Conservation (phyloP, 2,113 vertebrate genomes). For the Aegotheles bennettii region DNA sequence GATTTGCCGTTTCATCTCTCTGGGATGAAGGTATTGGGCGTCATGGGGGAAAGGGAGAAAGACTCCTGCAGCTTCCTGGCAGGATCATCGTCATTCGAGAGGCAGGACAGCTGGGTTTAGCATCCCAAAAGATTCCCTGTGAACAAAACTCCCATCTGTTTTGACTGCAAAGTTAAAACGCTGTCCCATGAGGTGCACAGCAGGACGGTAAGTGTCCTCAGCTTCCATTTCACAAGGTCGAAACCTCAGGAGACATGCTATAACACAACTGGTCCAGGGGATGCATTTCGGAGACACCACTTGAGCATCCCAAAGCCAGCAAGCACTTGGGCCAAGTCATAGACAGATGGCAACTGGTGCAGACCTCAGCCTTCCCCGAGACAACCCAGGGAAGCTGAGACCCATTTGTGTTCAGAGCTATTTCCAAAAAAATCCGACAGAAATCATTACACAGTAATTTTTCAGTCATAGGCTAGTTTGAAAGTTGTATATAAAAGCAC, state of each 20-base stretch:
- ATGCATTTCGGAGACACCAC: not conserved
- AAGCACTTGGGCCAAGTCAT: rapidly evolving
- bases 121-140: not conserved
- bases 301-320: not conserved
- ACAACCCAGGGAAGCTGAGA: not conserved
- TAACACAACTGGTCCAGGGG: not conserved
- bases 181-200: rapidly evolving
- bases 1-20: not conserved
- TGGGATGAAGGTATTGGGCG: not conserved
- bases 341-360: not conserved
- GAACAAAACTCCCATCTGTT: not conserved
- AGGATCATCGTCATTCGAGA: not conserved
- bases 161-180: not conserved
- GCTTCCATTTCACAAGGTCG: not conserved
- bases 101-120: not conserved
- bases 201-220: rapidly evolving
- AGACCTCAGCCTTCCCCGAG: not conserved
- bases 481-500: not conserved
- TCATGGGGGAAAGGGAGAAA: not conserved
- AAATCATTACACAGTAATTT: not conserved
- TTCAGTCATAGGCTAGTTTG: not conserved
- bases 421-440: not conserved
- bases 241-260: not conserved
- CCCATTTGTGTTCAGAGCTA: not conserved
- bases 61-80: not conserved